Conservation (phyloP, 1,140 invertebrate species). For the Eciton burchellii region DNA sequence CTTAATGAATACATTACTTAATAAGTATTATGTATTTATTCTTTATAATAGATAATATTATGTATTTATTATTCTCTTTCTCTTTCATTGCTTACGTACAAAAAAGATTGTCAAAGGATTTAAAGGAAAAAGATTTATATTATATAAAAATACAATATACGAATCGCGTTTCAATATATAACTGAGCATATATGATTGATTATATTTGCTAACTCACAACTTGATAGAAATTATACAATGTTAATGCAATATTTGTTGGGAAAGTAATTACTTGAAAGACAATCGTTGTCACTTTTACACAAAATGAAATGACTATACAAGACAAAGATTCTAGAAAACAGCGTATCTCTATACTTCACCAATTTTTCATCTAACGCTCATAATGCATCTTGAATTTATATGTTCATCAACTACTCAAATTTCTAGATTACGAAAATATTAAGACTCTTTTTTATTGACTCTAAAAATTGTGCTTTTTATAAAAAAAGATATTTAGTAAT, state of each 20-base stretch:
- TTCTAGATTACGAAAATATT: no score
- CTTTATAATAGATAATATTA: no score
- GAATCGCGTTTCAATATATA: no score
- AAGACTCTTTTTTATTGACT: no score
- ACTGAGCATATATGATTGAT: no score
- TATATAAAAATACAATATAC: no score
- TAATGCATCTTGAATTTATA: background rate
- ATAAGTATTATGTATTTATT: no score
- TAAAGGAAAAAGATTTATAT: slow-evolving; percentile 14
- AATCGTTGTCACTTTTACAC: slow-evolving; percentile 68
- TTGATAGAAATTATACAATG: slow-evolving; percentile 50
- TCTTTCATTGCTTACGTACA: no score
- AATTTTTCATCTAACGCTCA: background rate
- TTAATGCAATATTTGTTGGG: slow-evolving; percentile 44
- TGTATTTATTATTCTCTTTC: no score
- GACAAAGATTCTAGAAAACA: slow-evolving; percentile 54
- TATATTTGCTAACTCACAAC: slow-evolving; percentile 15
- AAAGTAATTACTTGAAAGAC: slow-evolving; percentile 71
- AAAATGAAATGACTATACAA: slow-evolving; percentile 49
- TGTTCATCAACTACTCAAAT: slow-evolving; percentile 5
- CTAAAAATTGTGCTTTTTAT: no score
- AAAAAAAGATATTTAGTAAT: no score
- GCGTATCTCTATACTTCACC: slow-evolving; percentile 14
- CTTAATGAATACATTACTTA: no score
- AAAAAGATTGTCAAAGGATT: background rate